Conservation (phyloP, 2,113 vertebrate genomes). For the Grantiella picta region DNA sequence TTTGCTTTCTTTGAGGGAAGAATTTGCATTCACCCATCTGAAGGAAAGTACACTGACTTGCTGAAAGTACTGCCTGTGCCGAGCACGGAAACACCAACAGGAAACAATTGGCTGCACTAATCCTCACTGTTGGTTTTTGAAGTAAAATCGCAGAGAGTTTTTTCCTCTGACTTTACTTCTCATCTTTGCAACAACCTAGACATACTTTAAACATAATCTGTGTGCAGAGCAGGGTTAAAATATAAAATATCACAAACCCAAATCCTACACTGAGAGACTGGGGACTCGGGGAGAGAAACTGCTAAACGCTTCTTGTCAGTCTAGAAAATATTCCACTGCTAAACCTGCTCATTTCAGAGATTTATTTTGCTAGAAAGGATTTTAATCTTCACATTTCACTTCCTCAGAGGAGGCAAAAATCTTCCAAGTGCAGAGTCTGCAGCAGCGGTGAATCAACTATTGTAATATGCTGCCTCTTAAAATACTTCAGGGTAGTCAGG, state of each 20-base stretch:
- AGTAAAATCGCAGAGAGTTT: neutral
- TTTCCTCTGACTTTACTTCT: neutral
- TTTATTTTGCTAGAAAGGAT: slow-evolving; percentile 43
- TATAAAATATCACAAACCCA: neutral
- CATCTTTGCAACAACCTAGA: neutral
- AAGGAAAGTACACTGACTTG: neutral
- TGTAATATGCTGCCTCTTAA: slow-evolving; percentile 64
- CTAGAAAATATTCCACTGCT: neutral
- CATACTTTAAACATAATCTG: neutral
- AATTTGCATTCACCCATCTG: neutral
- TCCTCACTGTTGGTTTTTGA: neutral
- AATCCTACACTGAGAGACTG: neutral
- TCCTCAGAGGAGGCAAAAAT: slow-evolving; percentile 24
- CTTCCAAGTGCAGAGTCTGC: slow-evolving; percentile 28
- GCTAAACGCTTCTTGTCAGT: neutral
- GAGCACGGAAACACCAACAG: neutral
- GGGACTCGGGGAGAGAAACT: neutral
- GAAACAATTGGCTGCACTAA: neutral
- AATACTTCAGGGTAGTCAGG: slow-evolving; percentile 69
- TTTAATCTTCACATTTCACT: slow-evolving; percentile 47
- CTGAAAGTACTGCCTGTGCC: neutral
- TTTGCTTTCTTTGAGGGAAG: neutral
- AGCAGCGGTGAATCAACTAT: slow-evolving; percentile 68
- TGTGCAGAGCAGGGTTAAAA: neutral
- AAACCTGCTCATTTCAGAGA: neutral